Conservation (phyloP, 2,797 vertebrate genomes). For the Enoplosus armatus region DNA sequence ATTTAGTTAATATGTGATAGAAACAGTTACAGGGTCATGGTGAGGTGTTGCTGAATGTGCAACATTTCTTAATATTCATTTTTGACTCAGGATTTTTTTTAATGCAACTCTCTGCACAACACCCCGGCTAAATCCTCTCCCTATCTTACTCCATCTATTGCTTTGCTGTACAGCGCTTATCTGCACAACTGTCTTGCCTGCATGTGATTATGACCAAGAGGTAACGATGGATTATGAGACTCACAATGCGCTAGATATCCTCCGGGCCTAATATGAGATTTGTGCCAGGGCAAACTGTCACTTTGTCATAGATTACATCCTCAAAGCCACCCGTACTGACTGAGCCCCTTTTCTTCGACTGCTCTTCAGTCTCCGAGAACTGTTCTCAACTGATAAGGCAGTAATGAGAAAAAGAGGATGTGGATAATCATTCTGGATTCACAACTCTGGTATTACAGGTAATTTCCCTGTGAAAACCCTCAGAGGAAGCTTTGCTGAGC, state of each 20-base stretch:
- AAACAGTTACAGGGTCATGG: not conserved
- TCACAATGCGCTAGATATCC: conserved; percentile 57
- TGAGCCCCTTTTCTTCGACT: conserved; percentile 70
- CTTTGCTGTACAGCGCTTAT: conserved; percentile 42
- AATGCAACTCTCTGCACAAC: conserved; percentile 24
- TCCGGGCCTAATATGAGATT: conserved; percentile 63
- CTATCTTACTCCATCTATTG: conserved; percentile 63
- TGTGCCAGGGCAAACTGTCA: conserved; percentile 65
- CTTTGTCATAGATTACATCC: conserved; percentile 79
- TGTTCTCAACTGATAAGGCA: conserved; percentile 78
- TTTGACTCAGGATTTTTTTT: conserved; percentile 20
- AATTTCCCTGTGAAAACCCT: conserved; percentile 81
- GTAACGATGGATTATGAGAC: conserved; percentile 68
- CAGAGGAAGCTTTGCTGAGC: conserved; percentile 72
- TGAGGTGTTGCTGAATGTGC: conserved; percentile 19
- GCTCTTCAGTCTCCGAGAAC: conserved; percentile 76
- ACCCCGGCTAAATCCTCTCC: conserved; percentile 39
- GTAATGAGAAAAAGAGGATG: conserved; percentile 81
- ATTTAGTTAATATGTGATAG: conserved; percentile 1
- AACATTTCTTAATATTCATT: not conserved
- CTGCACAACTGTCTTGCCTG: conserved; percentile 50
- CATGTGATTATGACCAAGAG: conserved; percentile 59
- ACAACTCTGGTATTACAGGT: conserved; percentile 82
- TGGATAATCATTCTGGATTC: conserved; percentile 81
- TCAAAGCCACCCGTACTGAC: conserved; percentile 65